Evolutionary conservation across 92 coral and sea anemone species (phyloP).

Genomic region (Bergia puertoricense): DNA sequence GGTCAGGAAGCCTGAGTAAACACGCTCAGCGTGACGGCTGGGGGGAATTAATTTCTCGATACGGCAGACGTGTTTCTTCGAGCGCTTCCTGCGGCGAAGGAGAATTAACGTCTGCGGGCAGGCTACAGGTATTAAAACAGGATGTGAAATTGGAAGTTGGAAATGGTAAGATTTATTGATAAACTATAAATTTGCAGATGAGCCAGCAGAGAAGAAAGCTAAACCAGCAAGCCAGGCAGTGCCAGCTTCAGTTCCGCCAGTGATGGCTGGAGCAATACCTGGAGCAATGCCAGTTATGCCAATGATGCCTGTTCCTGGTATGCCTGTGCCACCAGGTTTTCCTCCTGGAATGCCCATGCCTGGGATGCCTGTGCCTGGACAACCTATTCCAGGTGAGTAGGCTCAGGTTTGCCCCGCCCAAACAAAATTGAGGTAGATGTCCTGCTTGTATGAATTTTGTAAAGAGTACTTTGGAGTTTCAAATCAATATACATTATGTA

Average conservation of each 20-base stretch:
- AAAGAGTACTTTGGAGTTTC: neutral
- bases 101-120: too few species aligned
- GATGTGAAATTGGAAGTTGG: neutral
- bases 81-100: too few species aligned
- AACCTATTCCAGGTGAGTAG: conserved; percentile 77
- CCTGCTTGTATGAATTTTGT: neutral
- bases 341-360: conserved; percentile 69
- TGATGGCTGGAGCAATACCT: conserved; percentile 51
- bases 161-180: neutral
- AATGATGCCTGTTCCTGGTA: conserved; percentile 91
- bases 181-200: conserved; percentile 52
- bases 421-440: neutral
- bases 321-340: conserved; percentile 84
- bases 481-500: neutral
- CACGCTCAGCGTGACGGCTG: too few species aligned
- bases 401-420: neutral
- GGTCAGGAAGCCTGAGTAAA: too few species aligned
- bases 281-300: conserved; percentile 84
- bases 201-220: conserved; percentile 83
- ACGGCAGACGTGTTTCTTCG: too few species aligned
- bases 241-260: conserved; percentile 51
- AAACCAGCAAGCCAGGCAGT: conserved; percentile 69
- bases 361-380: conserved; percentile 59
- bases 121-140: too few species aligned
- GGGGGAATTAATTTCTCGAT: too few species aligned